phyloP scores from a whole-genome alignment of 1,140 invertebrate genomes.

The Drosophila tropicalis region DNA sequence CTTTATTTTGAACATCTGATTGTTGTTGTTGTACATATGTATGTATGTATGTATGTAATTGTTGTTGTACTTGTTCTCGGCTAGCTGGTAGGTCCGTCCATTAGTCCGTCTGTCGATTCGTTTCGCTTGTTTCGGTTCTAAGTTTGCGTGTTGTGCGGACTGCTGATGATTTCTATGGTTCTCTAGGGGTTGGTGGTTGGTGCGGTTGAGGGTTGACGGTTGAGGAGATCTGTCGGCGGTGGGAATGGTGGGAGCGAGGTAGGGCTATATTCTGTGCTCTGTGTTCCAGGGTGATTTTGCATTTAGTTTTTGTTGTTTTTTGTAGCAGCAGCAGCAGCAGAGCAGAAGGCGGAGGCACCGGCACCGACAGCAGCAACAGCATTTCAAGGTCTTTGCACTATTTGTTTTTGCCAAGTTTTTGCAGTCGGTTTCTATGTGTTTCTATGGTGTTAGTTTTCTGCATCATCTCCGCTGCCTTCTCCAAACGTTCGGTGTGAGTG shows the following conservation, averaged over 20 bases:
- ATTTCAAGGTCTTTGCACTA: conserved; percentile 76
- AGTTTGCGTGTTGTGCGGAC: conserved; percentile 65
- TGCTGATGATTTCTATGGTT: neutral
- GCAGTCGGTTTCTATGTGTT: conserved; percentile 52
- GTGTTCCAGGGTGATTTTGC: conserved; percentile 75
- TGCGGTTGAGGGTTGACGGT: neutral
- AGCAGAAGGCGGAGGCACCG: conserved; percentile 2
- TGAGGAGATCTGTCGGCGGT: neutral
- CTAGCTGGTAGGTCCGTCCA: neutral
- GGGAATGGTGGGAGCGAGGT: neutral
- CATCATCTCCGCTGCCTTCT: conserved; percentile 56
- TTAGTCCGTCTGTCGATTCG: conserved; percentile 47
- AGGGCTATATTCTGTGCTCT: conserved; percentile 7
- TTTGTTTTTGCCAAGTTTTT: conserved; percentile 77
- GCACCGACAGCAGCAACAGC: conserved; percentile 42
- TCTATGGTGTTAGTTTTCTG: conserved; percentile 66
- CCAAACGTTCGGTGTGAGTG: conserved; percentile 34
- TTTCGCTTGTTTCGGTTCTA: conserved; percentile 75
- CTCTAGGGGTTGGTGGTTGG: conserved; percentile 15
- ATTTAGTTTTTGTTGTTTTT: conserved; percentile 58
- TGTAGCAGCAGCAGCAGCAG: conserved; percentile 21
- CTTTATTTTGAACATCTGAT: conserved; percentile 63
- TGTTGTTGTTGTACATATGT: conserved; percentile 31
- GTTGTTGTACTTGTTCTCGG: conserved; percentile 39
- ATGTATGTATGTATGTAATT: conserved; percentile 6